A percentile compares a stretch with the other conserved stretches of the same genome.
phyloP scores from a whole-genome alignment of 1,140 invertebrate genomes.

The Drosophila pallidifrons region DNA sequence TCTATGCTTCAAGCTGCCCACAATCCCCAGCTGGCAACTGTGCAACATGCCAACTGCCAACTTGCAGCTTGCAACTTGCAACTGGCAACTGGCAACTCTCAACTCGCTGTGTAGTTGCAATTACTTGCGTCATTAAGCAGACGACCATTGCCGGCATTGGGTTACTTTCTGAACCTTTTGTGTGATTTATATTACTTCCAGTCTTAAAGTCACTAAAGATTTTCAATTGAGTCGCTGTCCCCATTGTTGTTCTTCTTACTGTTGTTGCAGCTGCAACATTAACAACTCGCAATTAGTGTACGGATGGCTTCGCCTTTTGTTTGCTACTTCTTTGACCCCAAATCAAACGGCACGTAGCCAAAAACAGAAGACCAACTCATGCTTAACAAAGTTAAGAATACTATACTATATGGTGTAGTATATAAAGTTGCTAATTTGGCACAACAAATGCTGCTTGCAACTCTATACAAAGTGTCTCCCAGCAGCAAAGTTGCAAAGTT shows the following conservation, averaged over 20 bases:
- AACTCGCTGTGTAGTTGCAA: constrained; percentile 60
- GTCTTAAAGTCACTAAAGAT: constrained; percentile 66
- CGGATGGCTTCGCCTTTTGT: constrained; percentile 30
- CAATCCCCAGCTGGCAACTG: constrained; percentile 35
- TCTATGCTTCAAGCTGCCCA: constrained; percentile 21
- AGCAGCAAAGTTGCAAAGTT: constrained; percentile 20
- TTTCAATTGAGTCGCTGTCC: constrained; percentile 75
- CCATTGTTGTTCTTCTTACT: not conserved
- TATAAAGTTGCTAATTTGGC: constrained; percentile 12
- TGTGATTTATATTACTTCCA: constrained; percentile 79
- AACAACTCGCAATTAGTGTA: constrained; percentile 72
- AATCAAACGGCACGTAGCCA: constrained; percentile 49
- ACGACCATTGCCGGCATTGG: constrained; percentile 63
- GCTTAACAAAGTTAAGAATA: constrained; percentile 24
- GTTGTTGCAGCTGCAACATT: constrained; percentile 56
- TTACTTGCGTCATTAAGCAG: constrained; percentile 78
- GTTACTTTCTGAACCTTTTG: constrained; percentile 73
- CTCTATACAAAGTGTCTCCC: not conserved
- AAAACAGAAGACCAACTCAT: constrained; percentile 27
- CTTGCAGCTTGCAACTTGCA: constrained; percentile 24
- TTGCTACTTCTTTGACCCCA: constrained; percentile 51
- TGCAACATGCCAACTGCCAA: constrained; percentile 18
- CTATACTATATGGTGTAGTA: no score
- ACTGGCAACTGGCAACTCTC: constrained; percentile 39
- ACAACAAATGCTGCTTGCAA: constrained; percentile 12